These are phyloP conservation scores for Rutpela maculata DNA, from an alignment of 2,888 invertebrate genomes.

Conservation along the genomic window DNA sequence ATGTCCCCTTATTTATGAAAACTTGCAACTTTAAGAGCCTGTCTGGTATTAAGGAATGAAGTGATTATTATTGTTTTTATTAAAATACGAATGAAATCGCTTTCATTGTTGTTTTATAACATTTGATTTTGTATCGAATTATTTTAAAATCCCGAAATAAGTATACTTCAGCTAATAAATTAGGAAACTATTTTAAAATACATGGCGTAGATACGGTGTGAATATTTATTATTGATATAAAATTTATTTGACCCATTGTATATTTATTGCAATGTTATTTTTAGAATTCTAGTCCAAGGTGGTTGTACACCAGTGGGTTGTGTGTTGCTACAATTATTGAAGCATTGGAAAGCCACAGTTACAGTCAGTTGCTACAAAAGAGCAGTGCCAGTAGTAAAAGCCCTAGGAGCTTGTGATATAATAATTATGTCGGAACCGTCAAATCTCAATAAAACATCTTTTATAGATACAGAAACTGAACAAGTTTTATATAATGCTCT, in stretches of 20 bases:
- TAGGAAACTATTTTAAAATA: too few species aligned
- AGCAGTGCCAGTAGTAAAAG: slow-evolving; percentile 76
- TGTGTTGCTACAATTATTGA: slow-evolving; percentile 77
- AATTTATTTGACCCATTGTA: not conserved
- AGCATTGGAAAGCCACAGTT: slow-evolving; percentile 77
- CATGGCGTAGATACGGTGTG: too few species aligned
- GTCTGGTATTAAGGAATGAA: too few species aligned
- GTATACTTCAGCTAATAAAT: too few species aligned
- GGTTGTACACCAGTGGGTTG: slow-evolving; percentile 79
- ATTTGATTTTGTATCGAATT: too few species aligned
- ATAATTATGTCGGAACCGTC: slow-evolving; percentile 70
- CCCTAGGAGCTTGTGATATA: slow-evolving; percentile 76
- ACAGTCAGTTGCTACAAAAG: slow-evolving; percentile 76
- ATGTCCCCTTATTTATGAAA: too few species aligned
- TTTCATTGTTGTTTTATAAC: too few species aligned
- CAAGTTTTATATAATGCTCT: slow-evolving; percentile 48
- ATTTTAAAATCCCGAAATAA: too few species aligned
- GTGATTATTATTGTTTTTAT: too few species aligned
- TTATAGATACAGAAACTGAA: slow-evolving; percentile 46
- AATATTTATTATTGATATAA: too few species aligned
- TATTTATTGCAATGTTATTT: slow-evolving; percentile 37
- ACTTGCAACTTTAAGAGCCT: too few species aligned
- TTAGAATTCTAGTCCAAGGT: slow-evolving; percentile 76
- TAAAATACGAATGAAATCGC: too few species aligned
- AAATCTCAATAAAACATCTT: slow-evolving; percentile 50